These are phyloP conservation scores for Aurelia aurita complex sp. Pacific DNA, from an alignment of 30 jellyfish, hydroid and myxozoan species.

Conservation along the genomic window DNA sequence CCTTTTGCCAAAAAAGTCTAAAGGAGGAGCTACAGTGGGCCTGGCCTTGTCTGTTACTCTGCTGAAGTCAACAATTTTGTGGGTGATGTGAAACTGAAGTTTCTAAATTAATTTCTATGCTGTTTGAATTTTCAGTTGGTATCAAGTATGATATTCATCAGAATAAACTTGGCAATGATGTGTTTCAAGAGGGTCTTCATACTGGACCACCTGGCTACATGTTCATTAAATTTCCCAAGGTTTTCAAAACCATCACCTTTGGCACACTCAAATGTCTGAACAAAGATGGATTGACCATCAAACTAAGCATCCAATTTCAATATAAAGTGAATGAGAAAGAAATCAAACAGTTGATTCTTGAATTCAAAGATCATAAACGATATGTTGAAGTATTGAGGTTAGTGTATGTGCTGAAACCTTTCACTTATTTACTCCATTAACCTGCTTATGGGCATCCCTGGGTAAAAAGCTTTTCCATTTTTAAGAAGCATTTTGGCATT, in stretches of 20 bases:
- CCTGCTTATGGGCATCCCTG: too few relatives aligned
- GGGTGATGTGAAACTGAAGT: not conserved
- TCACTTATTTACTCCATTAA: too few relatives aligned
- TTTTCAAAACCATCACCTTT: constrained; percentile 61
- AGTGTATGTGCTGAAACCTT: not conserved
- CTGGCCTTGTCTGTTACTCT: too few relatives aligned
- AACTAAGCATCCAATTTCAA: constrained; percentile 64
- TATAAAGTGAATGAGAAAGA: constrained; percentile 42
- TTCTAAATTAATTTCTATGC: not conserved
- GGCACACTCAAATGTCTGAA: constrained; percentile 47
- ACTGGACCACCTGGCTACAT: constrained; percentile 73
- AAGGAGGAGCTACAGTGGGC: too few relatives aligned
- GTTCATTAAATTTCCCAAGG: constrained; percentile 58
- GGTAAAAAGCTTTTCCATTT: too few relatives aligned
- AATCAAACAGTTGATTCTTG: constrained; percentile 29
- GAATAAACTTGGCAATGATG: constrained; percentile 63
- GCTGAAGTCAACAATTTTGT: too few relatives aligned
- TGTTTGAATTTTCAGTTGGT: constrained; percentile 42
- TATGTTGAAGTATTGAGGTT: constrained; percentile 61
- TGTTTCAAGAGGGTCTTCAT: constrained; percentile 72
- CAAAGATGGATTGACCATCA: constrained; percentile 71
- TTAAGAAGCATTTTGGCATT: too few relatives aligned
- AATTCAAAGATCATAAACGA: constrained; percentile 54
- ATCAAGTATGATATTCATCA: constrained; percentile 60
- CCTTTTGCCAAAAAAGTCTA: too few relatives aligned